phyloP scores from a whole-genome alignment of 1,140 invertebrate species.

The Drosophila repletoides region DNA sequence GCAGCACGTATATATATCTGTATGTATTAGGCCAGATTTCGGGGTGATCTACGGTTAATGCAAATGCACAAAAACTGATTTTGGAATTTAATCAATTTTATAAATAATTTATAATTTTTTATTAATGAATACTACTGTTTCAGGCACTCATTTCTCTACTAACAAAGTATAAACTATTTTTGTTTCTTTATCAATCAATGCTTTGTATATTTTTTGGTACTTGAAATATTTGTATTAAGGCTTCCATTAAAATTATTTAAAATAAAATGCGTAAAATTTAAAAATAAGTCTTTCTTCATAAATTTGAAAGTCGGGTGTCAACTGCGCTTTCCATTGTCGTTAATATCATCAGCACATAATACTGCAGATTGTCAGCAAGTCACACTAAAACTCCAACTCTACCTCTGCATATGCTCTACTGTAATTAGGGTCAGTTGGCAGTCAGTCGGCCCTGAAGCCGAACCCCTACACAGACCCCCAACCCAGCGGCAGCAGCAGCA shows the following conservation, averaged over 20 bases:
- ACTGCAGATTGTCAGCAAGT: slow-evolving; percentile 34
- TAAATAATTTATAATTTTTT: too few relatives aligned
- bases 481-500: background rate
- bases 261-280: background rate
- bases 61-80: too few relatives aligned
- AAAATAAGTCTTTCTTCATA: background rate
- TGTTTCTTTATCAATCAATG: too few relatives aligned
- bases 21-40: background rate
- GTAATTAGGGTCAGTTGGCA: slow-evolving; percentile 65
- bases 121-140: too few relatives aligned
- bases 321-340: slow-evolving; percentile 35
- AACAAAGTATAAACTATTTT: too few relatives aligned
- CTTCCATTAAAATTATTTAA: too few relatives aligned
- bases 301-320: slow-evolving; percentile 39
- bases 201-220: too few relatives aligned
- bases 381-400: background rate
- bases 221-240: too few relatives aligned
- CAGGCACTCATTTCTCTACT: too few relatives aligned
- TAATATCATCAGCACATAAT: slow-evolving; percentile 45
- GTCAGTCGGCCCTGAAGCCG: slow-evolving; percentile 31
- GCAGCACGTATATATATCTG: background rate
- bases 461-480: too few relatives aligned
- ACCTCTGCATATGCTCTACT: slow-evolving; percentile 33
- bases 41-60: too few relatives aligned
- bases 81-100: too few relatives aligned